Conservation (phyloP, 2,113 vertebrate species). For the Taurulus bubalis region DNA sequence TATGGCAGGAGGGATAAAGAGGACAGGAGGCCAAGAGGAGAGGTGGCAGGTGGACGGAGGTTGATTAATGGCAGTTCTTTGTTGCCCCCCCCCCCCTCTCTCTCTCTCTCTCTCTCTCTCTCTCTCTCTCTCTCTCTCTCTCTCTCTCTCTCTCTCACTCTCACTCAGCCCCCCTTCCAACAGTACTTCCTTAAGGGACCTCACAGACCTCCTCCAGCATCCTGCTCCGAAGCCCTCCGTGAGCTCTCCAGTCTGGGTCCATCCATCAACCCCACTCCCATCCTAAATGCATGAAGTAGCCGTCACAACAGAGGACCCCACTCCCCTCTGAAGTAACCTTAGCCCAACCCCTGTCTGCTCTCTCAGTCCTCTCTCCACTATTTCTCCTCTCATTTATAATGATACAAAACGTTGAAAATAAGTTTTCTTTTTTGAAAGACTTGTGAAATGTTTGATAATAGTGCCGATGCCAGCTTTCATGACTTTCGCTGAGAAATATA, state of each 20-base stretch:
- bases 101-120: background rate
- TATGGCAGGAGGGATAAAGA: constrained; percentile 54
- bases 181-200: constrained; percentile 67
- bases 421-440: background rate
- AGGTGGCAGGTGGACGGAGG: constrained; percentile 76
- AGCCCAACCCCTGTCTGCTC: constrained; percentile 43
- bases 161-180: background rate
- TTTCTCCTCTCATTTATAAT: no score
- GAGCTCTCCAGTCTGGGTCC: constrained; percentile 66
- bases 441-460: background rate
- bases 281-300: constrained; percentile 42
- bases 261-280: constrained; percentile 70
- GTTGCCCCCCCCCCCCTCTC: constrained; percentile 1
- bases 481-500: background rate
- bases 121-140: background rate
- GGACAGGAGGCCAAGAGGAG: constrained; percentile 57
- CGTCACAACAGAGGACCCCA: constrained; percentile 51
- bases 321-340: constrained; percentile 48
- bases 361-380: constrained; percentile 24
- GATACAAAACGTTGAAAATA: background rate
- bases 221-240: constrained; percentile 57
- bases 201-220: constrained; percentile 65
- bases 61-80: constrained; percentile 80
- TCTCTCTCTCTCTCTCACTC: background rate
- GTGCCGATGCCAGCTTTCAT: background rate